Base-by-base conservation (phyloP, 2,888 invertebrate genomes). In the Mythimna loreyi region DNA sequence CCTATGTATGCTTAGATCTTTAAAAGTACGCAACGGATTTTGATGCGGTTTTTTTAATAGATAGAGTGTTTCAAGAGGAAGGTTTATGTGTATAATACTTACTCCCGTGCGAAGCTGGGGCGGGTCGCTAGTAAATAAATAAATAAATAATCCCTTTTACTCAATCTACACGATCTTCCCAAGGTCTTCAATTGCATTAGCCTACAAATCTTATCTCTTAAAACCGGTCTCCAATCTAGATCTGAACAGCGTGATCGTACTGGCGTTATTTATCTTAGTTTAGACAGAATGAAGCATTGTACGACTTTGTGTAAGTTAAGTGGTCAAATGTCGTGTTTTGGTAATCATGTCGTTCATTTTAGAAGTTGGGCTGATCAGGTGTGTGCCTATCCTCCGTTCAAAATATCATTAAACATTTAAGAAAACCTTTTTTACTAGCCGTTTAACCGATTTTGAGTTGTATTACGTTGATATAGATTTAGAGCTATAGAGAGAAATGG, bases 181-280 rank as follows among this genome's bases (percentile, higher is more conserved):
- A 76, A 76, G 78, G 73, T 1, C 61, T 52, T 7, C 36, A 13
- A 47, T 28, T 45, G 47, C 43, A 64, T 57, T 71, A n/a, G 47
- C 30, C 11, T 53, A 52, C 3, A 19, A 60, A 63, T 47, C 61
- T 72, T 67, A 75, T 72, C 78, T 36, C 11, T 11, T 1, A 1
- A 28, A 62, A 52, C 78, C 62, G 45, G 75, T 75, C 72, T 47
- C 3, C 23, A 56, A 75, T 75, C 73, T 52, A 61, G 60, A 61
- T 47, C 33, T 28, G 11, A 13, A 40, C 40, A 72, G 28, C 73
- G 67, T 23, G 73, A 59, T 36, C 40, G 3, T 5, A 40, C 1
- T 59, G 73, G 23, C 36, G 16, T 66, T 53, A 77, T 77, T 77
- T 64, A 77, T 52, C 52, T 53, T 4, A 50, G 53, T 66, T 66